Evolutionary conservation across 2,797 vertebrate genomes (phyloP), one percentile per base, ranked within the genome.

Genomic region (Varecia variegata): DNA sequence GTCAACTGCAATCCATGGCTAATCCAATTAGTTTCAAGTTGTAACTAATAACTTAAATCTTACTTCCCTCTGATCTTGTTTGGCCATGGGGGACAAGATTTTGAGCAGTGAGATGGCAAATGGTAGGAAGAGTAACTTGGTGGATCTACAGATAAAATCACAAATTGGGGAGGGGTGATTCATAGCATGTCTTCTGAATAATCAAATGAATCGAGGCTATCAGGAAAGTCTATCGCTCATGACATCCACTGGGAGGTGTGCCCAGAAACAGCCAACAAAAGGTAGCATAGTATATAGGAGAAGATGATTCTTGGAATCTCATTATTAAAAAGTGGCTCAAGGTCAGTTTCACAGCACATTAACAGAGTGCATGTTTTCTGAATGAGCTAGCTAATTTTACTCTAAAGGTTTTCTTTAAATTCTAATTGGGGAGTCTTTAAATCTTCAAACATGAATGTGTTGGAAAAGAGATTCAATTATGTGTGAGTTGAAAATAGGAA

Each of bases 321-420:
- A 40, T 96, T 95, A 88, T 89, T 88, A 60, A 94, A 93, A 95
- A 82, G 71, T 94, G 62, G 84, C 73, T 97, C 91, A 92, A 95
- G 62, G 73, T 96, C 90, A 93, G 80, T 93, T 80, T 93, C 90
- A 65, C 3, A 92, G 67, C 80, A 77, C 62, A 84, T 91, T 89
- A 95, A 56, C 65, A 79, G 54, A 82, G 43, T 32, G 27, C 70
- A 47, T 67, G 73, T 83, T 93, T 96, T 94, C 93, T 95, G 79
- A 94, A 93, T 76, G 77, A 95, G 60, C 32, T 88, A 74, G 30
- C 56, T 94, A 87, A 92, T 91, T 97, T 95, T 93, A 85, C 60
- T 96, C 76, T 89, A 76, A 94, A 95, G 79, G 3, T 40, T 92
- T 90, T 62, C 60, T 88, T 80, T 88, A 77, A 60, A 88, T 89